Conservation (phyloP, 2,113 vertebrate genomes). For the Perca fluviatilis region DNA sequence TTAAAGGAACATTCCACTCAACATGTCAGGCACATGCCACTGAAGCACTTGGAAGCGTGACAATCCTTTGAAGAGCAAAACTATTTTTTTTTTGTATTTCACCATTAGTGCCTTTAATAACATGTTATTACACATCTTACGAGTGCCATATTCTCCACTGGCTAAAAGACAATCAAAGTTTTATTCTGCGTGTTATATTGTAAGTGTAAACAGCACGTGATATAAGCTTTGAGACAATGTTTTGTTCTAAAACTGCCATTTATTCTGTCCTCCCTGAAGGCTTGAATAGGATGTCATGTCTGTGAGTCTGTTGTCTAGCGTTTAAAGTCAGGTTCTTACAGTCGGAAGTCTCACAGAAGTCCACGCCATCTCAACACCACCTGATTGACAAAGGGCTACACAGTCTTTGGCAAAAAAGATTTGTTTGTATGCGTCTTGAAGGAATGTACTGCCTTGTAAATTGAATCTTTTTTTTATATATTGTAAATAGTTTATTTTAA, state of each 20-base stretch:
- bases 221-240: slow-evolving; percentile 89
- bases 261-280: slow-evolving; percentile 74
- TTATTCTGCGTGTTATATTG: slow-evolving; percentile 57
- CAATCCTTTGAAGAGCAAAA: slow-evolving; percentile 52
- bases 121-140: slow-evolving; percentile 64
- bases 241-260: slow-evolving; percentile 88
- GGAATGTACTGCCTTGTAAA: slow-evolving; percentile 87
- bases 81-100: slow-evolving; percentile 55
- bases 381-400: slow-evolving; percentile 89
- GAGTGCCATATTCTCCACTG: slow-evolving; percentile 71
- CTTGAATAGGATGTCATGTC: slow-evolving; percentile 79
- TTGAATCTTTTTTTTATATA: slow-evolving; percentile 83
- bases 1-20: slow-evolving; percentile 69
- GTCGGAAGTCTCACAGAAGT: slow-evolving; percentile 75
- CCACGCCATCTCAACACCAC: slow-evolving; percentile 83
- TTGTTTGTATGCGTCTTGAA: slow-evolving; percentile 80
- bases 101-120: slow-evolving; percentile 75
- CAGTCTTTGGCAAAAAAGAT: slow-evolving; percentile 83
- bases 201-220: slow-evolving; percentile 69
- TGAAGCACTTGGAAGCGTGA: slow-evolving; percentile 76
- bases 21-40: slow-evolving; percentile 77
- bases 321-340: slow-evolving; percentile 85
- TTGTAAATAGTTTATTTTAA: slow-evolving; percentile 88
- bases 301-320: slow-evolving; percentile 56
- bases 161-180: slow-evolving; percentile 59